These are phyloP conservation scores for Rhagium mordax DNA, from an alignment of 2,888 invertebrate species.

Conservation along the genomic window DNA sequence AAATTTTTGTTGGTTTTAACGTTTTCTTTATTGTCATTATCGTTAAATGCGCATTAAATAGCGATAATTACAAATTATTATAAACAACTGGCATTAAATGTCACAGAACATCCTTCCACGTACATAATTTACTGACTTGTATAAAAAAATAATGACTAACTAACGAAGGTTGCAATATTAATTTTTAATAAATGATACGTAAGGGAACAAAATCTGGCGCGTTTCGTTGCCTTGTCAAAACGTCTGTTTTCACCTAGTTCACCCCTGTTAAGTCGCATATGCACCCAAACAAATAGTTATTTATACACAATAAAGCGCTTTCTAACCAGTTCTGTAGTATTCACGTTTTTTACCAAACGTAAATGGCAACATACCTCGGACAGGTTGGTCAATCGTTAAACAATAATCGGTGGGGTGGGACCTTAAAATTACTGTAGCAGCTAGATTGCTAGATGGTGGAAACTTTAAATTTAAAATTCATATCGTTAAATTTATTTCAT, in stretches of 20 bases:
- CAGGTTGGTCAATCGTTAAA: conserved; percentile 15
- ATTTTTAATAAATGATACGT: neutral
- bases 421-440: conserved; percentile 5
- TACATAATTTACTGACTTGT: no score
- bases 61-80: no score
- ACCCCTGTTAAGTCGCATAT: neutral
- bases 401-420: conserved; percentile 1
- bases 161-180: neutral
- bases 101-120: no score
- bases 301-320: conserved; percentile 30
- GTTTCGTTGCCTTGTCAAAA: no score
- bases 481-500: no score
- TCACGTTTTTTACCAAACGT: conserved; percentile 24
- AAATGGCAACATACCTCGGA: conserved; percentile 29
- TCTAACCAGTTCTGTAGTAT: conserved; percentile 43
- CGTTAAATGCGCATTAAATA: no score
- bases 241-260: conserved; percentile 6
- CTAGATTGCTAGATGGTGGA: neutral
- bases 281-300: conserved; percentile 16
- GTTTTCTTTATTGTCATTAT: no score
- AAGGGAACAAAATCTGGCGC: no score
- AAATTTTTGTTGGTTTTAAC: no score
- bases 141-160: no score
- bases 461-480: neutral
- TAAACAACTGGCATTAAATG: no score